Conservation (phyloP, 2,888 invertebrate genomes). For the Platycnemis pennipes region DNA sequence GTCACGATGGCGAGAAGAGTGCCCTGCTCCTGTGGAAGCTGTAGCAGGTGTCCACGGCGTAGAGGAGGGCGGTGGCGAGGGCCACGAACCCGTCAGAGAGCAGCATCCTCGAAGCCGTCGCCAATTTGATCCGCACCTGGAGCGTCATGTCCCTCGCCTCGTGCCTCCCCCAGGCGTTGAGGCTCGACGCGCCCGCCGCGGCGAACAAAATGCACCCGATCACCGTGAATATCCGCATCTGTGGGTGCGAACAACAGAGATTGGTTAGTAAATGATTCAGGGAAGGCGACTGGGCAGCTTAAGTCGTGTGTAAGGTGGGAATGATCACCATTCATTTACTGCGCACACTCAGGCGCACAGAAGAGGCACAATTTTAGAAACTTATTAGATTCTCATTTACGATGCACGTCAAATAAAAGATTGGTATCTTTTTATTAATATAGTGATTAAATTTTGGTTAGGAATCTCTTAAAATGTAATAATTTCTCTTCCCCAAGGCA, state of each 20-base stretch:
- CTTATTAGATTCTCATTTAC: too few species aligned
- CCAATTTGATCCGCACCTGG: background rate
- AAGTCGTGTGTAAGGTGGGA: too few species aligned
- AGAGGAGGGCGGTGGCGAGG: constrained; percentile 11
- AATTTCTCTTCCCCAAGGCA: too few species aligned
- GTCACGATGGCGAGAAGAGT: background rate
- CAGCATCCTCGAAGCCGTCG: background rate
- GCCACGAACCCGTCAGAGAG: background rate
- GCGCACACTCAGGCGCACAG: too few species aligned
- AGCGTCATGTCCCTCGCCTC: constrained; percentile 68
- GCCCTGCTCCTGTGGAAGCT: background rate
- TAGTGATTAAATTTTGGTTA: too few species aligned
- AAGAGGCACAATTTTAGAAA: too few species aligned
- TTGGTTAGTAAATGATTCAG: too few species aligned
- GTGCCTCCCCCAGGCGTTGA: constrained; percentile 79
- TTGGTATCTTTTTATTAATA: too few species aligned
- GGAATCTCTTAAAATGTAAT: too few species aligned
- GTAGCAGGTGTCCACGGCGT: constrained; percentile 36
- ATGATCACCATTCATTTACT: too few species aligned
- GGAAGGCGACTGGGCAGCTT: too few species aligned
- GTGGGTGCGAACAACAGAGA: constrained; percentile 66
- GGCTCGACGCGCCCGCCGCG: constrained; percentile 84
- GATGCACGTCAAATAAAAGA: too few species aligned
- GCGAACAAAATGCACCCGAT: constrained; percentile 84
- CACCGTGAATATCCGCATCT: constrained; percentile 83